phyloP scores from a whole-genome alignment of 2,113 vertebrate genomes.

The Zapus hudsonius region DNA sequence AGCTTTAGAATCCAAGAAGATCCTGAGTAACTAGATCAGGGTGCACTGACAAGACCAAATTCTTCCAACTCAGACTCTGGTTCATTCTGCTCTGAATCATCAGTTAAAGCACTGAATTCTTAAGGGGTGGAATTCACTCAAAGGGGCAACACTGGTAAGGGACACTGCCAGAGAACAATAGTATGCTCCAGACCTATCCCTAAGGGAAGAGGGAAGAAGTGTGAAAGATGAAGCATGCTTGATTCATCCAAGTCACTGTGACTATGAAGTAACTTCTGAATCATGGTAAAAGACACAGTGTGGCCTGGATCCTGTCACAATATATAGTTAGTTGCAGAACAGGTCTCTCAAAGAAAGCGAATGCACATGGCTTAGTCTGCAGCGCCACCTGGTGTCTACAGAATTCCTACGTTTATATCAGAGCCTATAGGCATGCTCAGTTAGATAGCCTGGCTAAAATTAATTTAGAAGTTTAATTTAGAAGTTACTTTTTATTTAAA shows the following conservation, averaged over 20 bases:
- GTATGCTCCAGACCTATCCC: background rate
- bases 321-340: background rate
- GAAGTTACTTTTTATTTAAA: slow-evolving; percentile 35
- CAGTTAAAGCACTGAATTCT: background rate
- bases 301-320: background rate
- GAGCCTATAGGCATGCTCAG: background rate
- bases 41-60: background rate
- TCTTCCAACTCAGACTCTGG: background rate
- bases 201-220: background rate
- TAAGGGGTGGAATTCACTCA: background rate
- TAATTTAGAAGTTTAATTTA: background rate
- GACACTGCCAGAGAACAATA: background rate
- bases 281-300: background rate
- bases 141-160: background rate
- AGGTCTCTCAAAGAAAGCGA: background rate
- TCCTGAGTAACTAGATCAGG: background rate
- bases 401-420: background rate
- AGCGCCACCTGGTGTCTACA: slow-evolving; percentile 68
- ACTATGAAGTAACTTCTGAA: background rate
- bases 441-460: background rate
- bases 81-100: background rate
- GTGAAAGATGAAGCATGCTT: background rate
- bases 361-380: slow-evolving; percentile 3
- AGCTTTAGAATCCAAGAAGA: background rate
- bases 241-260: background rate